A percentile compares a stretch with the other conserved stretches of the same genome.
phyloP scores from a whole-genome alignment of 2,797 vertebrate genomes.

The Xenentodon cancila region DNA sequence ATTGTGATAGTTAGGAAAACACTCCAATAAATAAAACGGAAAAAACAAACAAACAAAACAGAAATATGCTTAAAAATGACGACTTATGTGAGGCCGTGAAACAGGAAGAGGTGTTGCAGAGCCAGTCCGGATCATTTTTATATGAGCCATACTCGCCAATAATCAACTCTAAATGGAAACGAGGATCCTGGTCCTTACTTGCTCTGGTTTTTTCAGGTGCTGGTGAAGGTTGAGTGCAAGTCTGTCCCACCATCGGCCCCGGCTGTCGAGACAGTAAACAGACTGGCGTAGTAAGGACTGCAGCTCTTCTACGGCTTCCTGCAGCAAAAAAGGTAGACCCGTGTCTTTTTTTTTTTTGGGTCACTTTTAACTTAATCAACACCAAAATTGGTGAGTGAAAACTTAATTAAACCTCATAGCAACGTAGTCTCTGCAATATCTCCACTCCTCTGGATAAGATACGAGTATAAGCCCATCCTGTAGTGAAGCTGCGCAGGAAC shows the following conservation, averaged over 20 bases:
- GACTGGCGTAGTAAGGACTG: conserved; percentile 86
- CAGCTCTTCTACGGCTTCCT: conserved; percentile 91
- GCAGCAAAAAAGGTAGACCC: conserved; percentile 11
- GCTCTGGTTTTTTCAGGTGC: conserved; percentile 88
- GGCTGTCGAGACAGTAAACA: conserved; percentile 89
- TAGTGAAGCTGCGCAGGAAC: conserved; percentile 90
- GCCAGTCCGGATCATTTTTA: not conserved
- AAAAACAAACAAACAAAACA: not conserved
- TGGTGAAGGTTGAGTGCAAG: conserved; percentile 94
- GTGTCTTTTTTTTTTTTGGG: not conserved
- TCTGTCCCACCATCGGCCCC: conserved; percentile 97
- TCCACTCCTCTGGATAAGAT: conserved; percentile 92
- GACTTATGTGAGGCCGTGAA: too few species aligned
- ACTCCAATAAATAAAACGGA: conserved; percentile 7
- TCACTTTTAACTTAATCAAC: not conserved
- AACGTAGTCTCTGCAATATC: conserved; percentile 90
- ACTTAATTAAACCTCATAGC: conserved; percentile 84
- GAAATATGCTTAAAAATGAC: too few species aligned
- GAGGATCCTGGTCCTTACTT: conserved; percentile 72
- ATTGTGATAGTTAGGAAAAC: not conserved
- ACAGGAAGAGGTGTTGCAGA: not conserved
- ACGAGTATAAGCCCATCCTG: conserved; percentile 92
- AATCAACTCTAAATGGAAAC: not conserved
- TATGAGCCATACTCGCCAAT: not conserved
- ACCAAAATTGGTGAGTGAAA: not conserved